Evolutionary conservation across 1,140 invertebrate species (phyloP).

Genomic region (Oppia nitens): DNA sequence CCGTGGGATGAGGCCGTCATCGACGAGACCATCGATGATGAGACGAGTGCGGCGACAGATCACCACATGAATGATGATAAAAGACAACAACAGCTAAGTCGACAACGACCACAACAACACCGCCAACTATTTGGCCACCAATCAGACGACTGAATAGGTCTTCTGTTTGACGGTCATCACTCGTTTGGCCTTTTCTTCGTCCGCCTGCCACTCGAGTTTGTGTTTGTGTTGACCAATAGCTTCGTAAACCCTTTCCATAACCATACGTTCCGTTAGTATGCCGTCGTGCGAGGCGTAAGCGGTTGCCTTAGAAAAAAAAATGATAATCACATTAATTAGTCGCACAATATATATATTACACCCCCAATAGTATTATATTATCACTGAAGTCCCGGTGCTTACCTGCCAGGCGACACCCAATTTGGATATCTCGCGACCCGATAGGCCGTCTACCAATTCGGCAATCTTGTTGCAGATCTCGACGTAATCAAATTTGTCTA

Average conservation of each 20-base stretch:
- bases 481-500: constrained; percentile 87
- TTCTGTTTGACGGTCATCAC: not conserved
- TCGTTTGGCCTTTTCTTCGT: constrained; percentile 18
- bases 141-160: not conserved
- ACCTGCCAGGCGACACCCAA: constrained; percentile 81
- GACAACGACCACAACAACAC: no score
- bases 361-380: not conserved
- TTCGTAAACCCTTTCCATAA: constrained; percentile 62
- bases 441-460: constrained; percentile 66
- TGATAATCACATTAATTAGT: not conserved
- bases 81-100: no score
- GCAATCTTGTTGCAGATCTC: constrained; percentile 74
- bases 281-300: constrained; percentile 91
- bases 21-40: not conserved
- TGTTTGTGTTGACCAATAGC: constrained; percentile 66
- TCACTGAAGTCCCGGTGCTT: constrained; percentile 15
- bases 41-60: not conserved
- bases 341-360: no score
- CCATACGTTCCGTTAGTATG: constrained; percentile 75
- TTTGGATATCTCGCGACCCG: constrained; percentile 91
- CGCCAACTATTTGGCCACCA: no score
- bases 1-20: constrained; percentile 23
- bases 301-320: constrained; percentile 51
- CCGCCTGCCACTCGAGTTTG: constrained; percentile 44
- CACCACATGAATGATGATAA: not conserved